phyloP scores from a whole-genome alignment of 2,888 invertebrate species.

The Lasioglossum morio region DNA sequence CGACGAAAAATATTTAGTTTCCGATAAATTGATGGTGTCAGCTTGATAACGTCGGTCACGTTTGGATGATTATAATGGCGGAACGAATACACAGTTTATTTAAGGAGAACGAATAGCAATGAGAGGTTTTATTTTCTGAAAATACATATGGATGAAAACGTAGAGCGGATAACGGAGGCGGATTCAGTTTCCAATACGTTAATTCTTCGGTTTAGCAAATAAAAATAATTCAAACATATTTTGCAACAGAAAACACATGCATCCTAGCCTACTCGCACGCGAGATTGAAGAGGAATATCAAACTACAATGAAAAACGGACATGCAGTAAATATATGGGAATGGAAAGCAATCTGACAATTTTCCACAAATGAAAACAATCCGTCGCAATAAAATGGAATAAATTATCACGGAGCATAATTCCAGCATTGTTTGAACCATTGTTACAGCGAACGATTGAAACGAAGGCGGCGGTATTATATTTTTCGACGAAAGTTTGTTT shows the following conservation, averaged over 20 bases:
- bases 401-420: not conserved
- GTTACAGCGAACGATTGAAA: not conserved
- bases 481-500: not conserved
- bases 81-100: not conserved
- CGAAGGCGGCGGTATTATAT: not conserved
- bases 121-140: not conserved
- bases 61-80: not conserved
- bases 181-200: not conserved
- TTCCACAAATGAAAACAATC: not conserved
- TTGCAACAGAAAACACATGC: not conserved
- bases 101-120: not conserved
- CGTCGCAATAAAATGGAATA: not conserved
- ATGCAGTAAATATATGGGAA: not conserved
- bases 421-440: not conserved
- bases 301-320: not conserved
- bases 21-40: not conserved
- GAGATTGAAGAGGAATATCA: not conserved
- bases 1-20: not conserved
- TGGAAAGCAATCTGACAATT: not conserved
- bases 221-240: not conserved
- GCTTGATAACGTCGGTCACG: not conserved
- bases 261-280: not conserved
- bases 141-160: not conserved
- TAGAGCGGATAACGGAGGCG: not conserved
- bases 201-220: not conserved